Base-by-base conservation (phyloP, 2,797 vertebrate species). In the Morus bassanus region DNA sequence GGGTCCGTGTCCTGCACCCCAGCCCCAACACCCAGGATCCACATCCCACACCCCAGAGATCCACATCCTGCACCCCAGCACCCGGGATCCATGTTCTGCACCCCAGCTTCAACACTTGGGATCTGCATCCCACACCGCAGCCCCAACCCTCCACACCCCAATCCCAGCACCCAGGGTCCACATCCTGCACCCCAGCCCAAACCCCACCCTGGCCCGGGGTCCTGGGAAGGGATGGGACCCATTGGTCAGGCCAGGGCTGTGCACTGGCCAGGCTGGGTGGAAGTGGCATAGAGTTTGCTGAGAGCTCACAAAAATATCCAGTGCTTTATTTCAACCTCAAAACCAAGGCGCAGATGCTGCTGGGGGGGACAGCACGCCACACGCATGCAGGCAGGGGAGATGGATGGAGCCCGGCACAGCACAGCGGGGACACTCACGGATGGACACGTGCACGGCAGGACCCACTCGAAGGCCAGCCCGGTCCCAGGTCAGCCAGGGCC, bases 291-390 rank as follows among this genome's bases (percentile, higher is more conserved):
- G 45, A 60, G 35, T 23, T 18, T 31, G 11, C 41, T 1, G 0
- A 51, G 87, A 81, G 59, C 50, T 93, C 79, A 57, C 90, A 73
- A 85, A 96, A 93, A 84, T 80, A 53, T n/a, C 54, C 16, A 31
- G 74, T 19, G 79, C 75, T 96, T 96, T 96, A 96, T 96, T 96
- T 59, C 63, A 43, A 63, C 79, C 77, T 51, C 73, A 41, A 56
- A 72, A n/a, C 31, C 50, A n/a, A 17, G 43, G 91, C 5, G 57
- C 81, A 19, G 33, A 7, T 0, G 35, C 35, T 43, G 37, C 50
- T 1, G 0, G 54, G 13, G 31, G 60, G 43, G 10, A 39, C 82
- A 75, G 81, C 82, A 11, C 3, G 1, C 35, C 86, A 70, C 70
- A 77, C 30, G 0, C 88, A 87, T 61, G 82, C 91, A 88, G 70